A percentile compares a stretch with the other conserved stretches of the same genome.
Conservation (phyloP, 2,888 invertebrate genomes). For the Parascotia fuliginaria region DNA sequence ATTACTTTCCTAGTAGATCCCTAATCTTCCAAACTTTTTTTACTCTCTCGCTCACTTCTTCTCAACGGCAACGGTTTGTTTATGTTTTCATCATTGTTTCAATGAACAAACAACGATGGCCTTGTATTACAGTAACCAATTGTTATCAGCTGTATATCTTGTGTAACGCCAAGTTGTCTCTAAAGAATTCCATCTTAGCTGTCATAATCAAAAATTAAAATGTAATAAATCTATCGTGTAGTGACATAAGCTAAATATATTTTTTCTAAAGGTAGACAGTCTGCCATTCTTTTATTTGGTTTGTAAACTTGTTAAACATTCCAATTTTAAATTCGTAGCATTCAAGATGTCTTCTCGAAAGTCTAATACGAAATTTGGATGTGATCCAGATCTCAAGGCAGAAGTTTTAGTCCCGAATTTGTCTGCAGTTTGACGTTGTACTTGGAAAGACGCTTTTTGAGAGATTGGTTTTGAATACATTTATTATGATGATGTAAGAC, state of each 20-base stretch:
- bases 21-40: too few species aligned
- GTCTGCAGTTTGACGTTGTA: slow-evolving; percentile 7
- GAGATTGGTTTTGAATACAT: neutral
- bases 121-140: too few species aligned
- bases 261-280: slow-evolving; percentile 5
- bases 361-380: slow-evolving; percentile 45
- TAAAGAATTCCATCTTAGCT: too few species aligned
- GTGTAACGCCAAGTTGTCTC: too few species aligned
- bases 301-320: slow-evolving; percentile 45
- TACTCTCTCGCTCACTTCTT: too few species aligned
- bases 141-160: too few species aligned
- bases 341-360: slow-evolving; percentile 34
- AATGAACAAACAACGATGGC: too few species aligned
- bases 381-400: slow-evolving; percentile 30
- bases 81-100: too few species aligned
- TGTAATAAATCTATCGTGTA: neutral
- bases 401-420: slow-evolving; percentile 20
- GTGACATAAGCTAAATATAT: slow-evolving; percentile 13
- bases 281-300: slow-evolving; percentile 31
- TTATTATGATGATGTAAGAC: too few species aligned
- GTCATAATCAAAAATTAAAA: neutral
- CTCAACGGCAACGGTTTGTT: too few species aligned
- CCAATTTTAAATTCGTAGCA: slow-evolving; percentile 42
- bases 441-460: neutral
- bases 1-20: too few species aligned